A percentile compares a stretch with the other conserved stretches of the same genome.
These are phyloP conservation scores for Chloroceryle aenea DNA, from an alignment of 2,113 vertebrate genomes.

Conservation along the genomic window DNA sequence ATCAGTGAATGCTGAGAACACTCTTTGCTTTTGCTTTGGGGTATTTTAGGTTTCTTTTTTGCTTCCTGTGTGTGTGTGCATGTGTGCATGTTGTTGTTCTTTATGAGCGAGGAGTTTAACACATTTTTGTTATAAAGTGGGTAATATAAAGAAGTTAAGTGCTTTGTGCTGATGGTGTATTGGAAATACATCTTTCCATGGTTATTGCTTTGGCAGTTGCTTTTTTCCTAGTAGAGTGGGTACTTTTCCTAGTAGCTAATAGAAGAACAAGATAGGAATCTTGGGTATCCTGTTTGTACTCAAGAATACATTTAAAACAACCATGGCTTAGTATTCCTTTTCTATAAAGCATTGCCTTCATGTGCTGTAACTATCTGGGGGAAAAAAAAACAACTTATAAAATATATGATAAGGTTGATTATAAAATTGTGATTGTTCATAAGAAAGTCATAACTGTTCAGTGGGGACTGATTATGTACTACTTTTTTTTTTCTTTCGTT, in stretches of 20 bases:
- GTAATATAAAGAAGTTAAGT: not conserved
- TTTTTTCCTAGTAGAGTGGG: not conserved
- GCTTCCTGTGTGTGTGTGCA: fast-evolving
- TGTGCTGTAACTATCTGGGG: not conserved
- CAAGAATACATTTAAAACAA: not conserved
- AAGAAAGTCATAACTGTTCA: not conserved
- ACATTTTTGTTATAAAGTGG: not conserved
- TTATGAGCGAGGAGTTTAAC: not conserved
- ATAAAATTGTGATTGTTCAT: not conserved
- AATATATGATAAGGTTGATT: not conserved
- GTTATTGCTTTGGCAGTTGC: not conserved
- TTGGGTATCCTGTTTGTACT: not conserved
- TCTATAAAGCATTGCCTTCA: not conserved
- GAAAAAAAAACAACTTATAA: not conserved
- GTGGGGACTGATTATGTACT: not conserved
- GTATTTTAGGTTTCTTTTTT: not conserved
- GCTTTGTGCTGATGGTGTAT: not conserved
- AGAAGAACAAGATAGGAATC: not conserved
- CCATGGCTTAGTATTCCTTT: not conserved
- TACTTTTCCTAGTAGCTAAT: not conserved
- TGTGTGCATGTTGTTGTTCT: not conserved
- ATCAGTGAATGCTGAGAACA: not conserved
- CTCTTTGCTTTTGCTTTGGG: not conserved
- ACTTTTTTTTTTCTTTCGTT: not conserved
- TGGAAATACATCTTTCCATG: not conserved